Evolutionary conservation across 2,113 vertebrate species (phyloP), one percentile per base, ranked within the genome.

Genomic region (Cochlearius cochlearius): DNA sequence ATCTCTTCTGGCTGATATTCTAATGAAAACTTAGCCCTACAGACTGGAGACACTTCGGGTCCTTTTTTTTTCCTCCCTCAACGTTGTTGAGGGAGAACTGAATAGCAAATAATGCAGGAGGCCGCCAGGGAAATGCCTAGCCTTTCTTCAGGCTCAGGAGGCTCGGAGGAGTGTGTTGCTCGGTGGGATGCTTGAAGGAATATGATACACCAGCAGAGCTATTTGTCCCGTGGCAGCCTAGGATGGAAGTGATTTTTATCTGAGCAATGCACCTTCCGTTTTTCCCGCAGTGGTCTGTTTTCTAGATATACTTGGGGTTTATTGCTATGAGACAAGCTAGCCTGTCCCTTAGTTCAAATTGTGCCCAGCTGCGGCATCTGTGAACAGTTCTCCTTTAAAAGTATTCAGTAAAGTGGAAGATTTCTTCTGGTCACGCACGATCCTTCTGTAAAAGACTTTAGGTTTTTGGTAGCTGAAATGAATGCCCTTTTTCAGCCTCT

Each of bases 221-320:
- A 4, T 14, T 5, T 1, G 3, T 27, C 36, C 64, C 64, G n/a
- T 5, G 9, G 19, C 53, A 80, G 29, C 1, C 1, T 16, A 14
- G 15, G 23, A 4, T 77, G 32, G 36, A 58, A 38, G 23, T 26
- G 9, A n/a, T 69, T 75, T 67, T 75, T 27, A 25, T 43, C 58
- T 63, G 38, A 79, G 49, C 67, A 68, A 18, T 26, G 26, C 32
- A 77, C 7, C 41, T 79, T 62, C n/a, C 36, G 11, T 62, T 88
- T 87, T 41, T 66, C 14, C 45, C 52, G 27, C 25, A 49, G 36
- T 26, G 21, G 5, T 66, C 27, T 67, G 23, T 62, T 82, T 67
- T 50, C 63, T 72, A 45, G 41, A 52, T 71, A 19, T 19, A 27
- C 8, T 56, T 38, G 29, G 18, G 13, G 38, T 71, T 80, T 55